These are phyloP conservation scores for Serinus canaria DNA, from an alignment of 2,113 vertebrate species.

Conservation along the genomic window DNA sequence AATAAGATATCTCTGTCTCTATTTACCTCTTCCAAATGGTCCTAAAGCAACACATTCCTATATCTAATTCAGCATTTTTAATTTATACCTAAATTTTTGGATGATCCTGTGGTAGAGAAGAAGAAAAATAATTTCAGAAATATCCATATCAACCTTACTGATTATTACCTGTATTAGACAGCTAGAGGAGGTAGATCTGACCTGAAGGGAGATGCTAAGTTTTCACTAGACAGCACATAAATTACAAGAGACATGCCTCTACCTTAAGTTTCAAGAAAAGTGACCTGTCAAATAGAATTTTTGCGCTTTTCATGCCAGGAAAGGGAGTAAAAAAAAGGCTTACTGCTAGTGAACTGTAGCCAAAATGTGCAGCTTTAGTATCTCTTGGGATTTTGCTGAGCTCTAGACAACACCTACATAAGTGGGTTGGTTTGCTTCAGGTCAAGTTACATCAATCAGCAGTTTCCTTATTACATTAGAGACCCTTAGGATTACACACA, in stretches of 20 bases:
- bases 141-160: background rate
- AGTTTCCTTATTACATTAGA: constrained; percentile 3
- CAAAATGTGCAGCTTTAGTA: background rate
- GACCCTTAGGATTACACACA: background rate
- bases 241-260: background rate
- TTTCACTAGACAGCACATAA: background rate
- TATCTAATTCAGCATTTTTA: background rate
- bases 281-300: background rate
- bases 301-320: background rate
- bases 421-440: background rate
- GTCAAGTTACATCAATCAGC: constrained; percentile 2
- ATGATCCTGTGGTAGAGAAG: background rate
- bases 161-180: background rate
- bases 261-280: background rate
- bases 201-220: background rate
- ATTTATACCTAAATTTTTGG: background rate
- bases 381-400: constrained; percentile 11
- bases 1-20: background rate
- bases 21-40: background rate
- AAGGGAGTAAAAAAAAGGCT: background rate
- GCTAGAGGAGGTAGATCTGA: background rate
- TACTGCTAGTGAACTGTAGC: background rate
- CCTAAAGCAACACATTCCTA: background rate
- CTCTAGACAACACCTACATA: background rate
- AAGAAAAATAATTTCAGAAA: background rate